Evolutionary conservation across 1,140 invertebrate species (phyloP), one percentile per base, ranked within the genome.

Genomic region (Drosophila sulfurigaster): DNA sequence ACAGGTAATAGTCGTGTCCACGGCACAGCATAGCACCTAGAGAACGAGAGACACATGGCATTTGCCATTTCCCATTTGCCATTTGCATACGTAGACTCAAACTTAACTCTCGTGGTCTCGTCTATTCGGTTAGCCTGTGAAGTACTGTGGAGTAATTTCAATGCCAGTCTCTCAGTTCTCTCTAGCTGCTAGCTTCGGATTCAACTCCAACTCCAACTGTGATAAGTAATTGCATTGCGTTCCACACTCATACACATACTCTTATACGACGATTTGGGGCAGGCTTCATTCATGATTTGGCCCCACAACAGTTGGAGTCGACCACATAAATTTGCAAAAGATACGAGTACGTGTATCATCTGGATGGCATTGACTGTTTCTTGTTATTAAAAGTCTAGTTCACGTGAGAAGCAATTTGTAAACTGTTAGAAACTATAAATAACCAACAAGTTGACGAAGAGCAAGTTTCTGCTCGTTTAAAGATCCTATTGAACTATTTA

Each of bases 1-100:
- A 89, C 85, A 89, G 85, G 85, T 90, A 89, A 89, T 89, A 90
- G 85, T 89, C 85, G 86, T 89, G 86, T 89, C 81, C 86, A 89
- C 75, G 68, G 73, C 66, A 79, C 58, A 32, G 68, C 58, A 52
- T 52, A 56, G 48, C 69, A 74, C 77, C 73, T 89, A 85, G 76
- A 71, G 43, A 74, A 69, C 73, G 85, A 85, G 76, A 71, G 43
- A 30, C 82, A 45, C 56, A 74, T 48, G 43, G 54, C 56, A 80
- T 82, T 82, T 86, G 82, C 82, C 64, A 64, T 38, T 38, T 38
- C 35, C 35, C 35, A 38, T 10, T 45, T 35, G 43, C 30, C 43
- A 82, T 83, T 82, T 83, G 81, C 81, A 83, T 83, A 79, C 49
- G 28, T 58, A 0, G 20, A 25, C 20, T 59, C 72, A 64, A 46